Conservation (phyloP, 2,888 invertebrate genomes). For the Automeris io region DNA sequence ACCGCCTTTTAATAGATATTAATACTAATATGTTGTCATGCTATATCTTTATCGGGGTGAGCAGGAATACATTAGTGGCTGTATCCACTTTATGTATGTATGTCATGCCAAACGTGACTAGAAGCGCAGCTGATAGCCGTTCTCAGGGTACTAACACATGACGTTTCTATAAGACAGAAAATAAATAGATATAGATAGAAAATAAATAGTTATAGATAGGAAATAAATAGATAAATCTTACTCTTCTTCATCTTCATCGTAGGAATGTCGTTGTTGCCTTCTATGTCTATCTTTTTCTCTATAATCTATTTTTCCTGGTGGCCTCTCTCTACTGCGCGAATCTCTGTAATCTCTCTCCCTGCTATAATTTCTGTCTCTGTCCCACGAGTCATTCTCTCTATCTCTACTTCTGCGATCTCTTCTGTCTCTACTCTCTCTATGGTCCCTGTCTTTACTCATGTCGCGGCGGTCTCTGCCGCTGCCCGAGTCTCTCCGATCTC, state of each 20-base stretch:
- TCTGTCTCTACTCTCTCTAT: constrained; percentile 45
- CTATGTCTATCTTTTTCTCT: constrained; percentile 73
- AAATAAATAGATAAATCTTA: constrained; percentile 68
- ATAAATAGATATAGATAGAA: no score
- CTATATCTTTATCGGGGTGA: no score
- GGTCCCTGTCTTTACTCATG: constrained; percentile 53
- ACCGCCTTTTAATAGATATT: no score
- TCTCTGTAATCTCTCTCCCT: constrained; percentile 61
- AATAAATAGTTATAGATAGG: no score
- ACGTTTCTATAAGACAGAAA: no score
- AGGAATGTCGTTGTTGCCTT: constrained; percentile 79
- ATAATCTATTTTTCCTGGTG: constrained; percentile 68
- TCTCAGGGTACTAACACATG: no score
- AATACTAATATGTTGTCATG: no score
- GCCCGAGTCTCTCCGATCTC: constrained; percentile 54
- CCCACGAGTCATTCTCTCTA: constrained; percentile 57
- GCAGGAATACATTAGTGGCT: no score
- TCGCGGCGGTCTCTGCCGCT: constrained; percentile 63
- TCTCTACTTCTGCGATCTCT: constrained; percentile 53
- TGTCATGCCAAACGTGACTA: no score
- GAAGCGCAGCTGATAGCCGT: no score
- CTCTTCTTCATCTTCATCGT: constrained; percentile 83
- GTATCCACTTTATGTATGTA: no score
- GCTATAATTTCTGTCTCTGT: constrained; percentile 65
- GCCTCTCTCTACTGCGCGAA: constrained; percentile 62